phyloP scores from a whole-genome alignment of 1,140 invertebrate genomes.

The Neodiprion pinetum region DNA sequence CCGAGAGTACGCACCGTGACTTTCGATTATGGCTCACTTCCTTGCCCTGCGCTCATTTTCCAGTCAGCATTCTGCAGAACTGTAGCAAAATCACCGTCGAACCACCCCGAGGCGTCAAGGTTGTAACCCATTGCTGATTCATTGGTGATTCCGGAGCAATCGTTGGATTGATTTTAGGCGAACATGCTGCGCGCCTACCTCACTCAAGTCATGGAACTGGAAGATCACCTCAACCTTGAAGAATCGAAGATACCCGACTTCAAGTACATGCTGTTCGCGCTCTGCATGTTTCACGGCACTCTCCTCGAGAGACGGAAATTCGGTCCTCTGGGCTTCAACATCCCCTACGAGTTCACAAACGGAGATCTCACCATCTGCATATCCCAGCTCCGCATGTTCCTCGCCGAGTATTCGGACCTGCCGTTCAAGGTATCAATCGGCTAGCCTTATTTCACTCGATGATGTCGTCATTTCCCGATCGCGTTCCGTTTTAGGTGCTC shows the following conservation, averaged over 20 bases:
- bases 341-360: constrained; percentile 79
- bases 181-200: constrained; percentile 71
- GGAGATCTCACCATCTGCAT: constrained; percentile 78
- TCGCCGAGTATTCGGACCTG: constrained; percentile 68
- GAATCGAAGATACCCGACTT: constrained; percentile 66
- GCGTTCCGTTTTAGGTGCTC: constrained; percentile 58
- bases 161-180: constrained; percentile 51
- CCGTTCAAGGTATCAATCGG: constrained; percentile 66
- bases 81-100: constrained; percentile 78
- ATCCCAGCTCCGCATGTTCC: constrained; percentile 73
- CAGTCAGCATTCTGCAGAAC: constrained; percentile 75
- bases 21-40: constrained; percentile 80
- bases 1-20: constrained; percentile 63
- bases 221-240: constrained; percentile 63
- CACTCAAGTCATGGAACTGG: constrained; percentile 60
- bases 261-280: constrained; percentile 71
- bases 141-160: background rate
- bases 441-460: background rate
- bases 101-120: constrained; percentile 70
- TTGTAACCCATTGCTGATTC: constrained; percentile 20
- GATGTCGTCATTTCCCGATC: background rate
- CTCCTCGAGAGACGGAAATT: constrained; percentile 76
- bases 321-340: constrained; percentile 78
- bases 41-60: constrained; percentile 71
- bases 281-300: constrained; percentile 77